phyloP scores from a whole-genome alignment of 2,113 vertebrate genomes.

The Cavia aperea region DNA sequence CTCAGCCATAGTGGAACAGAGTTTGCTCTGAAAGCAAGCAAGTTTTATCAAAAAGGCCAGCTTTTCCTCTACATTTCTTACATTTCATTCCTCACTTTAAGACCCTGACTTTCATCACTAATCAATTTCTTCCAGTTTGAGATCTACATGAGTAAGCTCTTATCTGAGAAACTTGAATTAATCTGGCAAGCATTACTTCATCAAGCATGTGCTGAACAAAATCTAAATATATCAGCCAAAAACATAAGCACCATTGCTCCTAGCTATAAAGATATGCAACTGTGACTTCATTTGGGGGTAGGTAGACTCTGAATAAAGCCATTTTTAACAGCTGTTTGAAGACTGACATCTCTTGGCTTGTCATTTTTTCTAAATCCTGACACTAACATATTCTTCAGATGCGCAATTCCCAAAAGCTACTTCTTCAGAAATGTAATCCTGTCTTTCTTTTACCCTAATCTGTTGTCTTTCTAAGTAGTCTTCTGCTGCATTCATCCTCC shows the following conservation, averaged over 20 bases:
- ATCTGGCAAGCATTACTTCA: constrained; percentile 62
- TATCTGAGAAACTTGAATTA: constrained; percentile 60
- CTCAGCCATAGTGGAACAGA: neutral
- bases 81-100: constrained; percentile 55
- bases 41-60: neutral
- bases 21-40: neutral
- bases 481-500: neutral
- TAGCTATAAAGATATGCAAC: constrained; percentile 21
- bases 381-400: constrained; percentile 18
- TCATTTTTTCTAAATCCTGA: neutral
- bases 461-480: neutral
- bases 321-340: constrained; percentile 26
- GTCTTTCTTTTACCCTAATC: neutral
- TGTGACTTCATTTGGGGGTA: constrained; percentile 10
- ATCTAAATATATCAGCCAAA: constrained; percentile 67
- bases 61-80: constrained; percentile 15
- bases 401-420: neutral
- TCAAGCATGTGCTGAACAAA: constrained; percentile 57
- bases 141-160: constrained; percentile 61
- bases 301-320: neutral
- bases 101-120: constrained; percentile 64
- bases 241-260: constrained; percentile 52
- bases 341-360: neutral
- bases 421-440: neutral
- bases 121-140: constrained; percentile 51